Conservation (phyloP, 2,888 invertebrate genomes). For the Tetheella fluctuosa region DNA sequence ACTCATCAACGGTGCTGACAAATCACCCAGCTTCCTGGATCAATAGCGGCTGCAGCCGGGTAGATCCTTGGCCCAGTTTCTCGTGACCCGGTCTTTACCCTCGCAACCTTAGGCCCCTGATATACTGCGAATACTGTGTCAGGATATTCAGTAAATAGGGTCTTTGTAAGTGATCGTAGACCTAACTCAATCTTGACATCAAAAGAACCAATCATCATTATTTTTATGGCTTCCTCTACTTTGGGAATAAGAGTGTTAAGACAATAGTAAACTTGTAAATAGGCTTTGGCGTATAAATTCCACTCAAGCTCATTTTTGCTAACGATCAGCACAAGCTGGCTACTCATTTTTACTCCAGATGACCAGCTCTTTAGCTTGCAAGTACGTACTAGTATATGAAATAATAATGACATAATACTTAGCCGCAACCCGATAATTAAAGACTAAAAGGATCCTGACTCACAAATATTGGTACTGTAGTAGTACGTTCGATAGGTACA, state of each 20-base stretch:
- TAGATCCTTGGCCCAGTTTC: slow-evolving; percentile 64
- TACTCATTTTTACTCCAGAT: background rate
- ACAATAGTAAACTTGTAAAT: background rate
- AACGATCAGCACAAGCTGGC: background rate
- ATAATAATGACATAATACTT: background rate
- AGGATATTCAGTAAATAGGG: background rate
- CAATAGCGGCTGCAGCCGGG: slow-evolving; percentile 39
- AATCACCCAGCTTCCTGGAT: slow-evolving; percentile 25
- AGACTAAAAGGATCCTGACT: background rate
- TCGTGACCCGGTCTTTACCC: slow-evolving; percentile 57
- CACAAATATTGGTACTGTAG: background rate
- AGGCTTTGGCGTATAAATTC: no score
- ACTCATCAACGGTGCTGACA: background rate
- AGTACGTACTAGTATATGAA: no score
- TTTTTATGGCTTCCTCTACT: background rate
- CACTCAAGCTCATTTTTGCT: background rate
- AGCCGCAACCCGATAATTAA: background rate
- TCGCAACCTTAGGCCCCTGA: slow-evolving; percentile 34
- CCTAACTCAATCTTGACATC: background rate
- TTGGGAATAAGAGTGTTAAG: background rate
- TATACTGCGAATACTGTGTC: background rate
- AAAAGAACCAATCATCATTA: background rate
- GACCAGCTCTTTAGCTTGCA: background rate
- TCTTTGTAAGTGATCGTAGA: background rate
- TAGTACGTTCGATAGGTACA: background rate